Evolutionary conservation across 2,797 vertebrate genomes (phyloP).

Genomic region (Eospalax fontanierii): DNA sequence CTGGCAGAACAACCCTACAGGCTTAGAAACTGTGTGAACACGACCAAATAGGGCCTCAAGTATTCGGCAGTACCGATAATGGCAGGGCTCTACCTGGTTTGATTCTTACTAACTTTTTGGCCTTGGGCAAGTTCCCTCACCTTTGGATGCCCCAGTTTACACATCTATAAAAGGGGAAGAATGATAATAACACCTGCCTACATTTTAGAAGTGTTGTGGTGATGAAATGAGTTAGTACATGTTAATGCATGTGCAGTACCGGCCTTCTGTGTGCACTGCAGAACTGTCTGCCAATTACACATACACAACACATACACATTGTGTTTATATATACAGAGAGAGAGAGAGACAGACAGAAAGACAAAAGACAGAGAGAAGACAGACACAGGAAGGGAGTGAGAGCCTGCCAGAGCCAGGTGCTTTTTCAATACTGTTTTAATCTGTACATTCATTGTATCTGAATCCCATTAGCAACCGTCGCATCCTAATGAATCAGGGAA

Average conservation of each 20-base stretch:
- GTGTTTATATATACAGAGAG: background rate
- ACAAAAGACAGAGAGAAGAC: no score
- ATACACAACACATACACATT: background rate
- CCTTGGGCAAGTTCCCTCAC: constrained; percentile 7
- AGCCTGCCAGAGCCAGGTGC: background rate
- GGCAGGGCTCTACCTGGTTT: background rate
- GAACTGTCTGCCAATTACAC: background rate
- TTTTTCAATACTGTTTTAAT: constrained; percentile 5
- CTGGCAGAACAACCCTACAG: background rate
- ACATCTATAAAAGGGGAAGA: background rate
- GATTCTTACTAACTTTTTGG: background rate
- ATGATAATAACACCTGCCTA: background rate
- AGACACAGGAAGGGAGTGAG: background rate
- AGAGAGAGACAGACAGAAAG: background rate
- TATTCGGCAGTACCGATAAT: background rate
- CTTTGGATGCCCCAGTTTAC: background rate
- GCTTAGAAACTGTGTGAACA: background rate
- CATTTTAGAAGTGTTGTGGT: background rate
- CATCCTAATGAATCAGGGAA: background rate
- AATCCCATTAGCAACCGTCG: background rate
- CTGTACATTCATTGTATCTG: background rate
- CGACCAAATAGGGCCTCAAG: background rate
- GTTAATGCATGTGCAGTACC: background rate
- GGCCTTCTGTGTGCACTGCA: background rate
- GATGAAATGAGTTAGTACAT: constrained; percentile 1